Conservation (phyloP, 2,888 invertebrate species). For the Rotaria sp. region DNA sequence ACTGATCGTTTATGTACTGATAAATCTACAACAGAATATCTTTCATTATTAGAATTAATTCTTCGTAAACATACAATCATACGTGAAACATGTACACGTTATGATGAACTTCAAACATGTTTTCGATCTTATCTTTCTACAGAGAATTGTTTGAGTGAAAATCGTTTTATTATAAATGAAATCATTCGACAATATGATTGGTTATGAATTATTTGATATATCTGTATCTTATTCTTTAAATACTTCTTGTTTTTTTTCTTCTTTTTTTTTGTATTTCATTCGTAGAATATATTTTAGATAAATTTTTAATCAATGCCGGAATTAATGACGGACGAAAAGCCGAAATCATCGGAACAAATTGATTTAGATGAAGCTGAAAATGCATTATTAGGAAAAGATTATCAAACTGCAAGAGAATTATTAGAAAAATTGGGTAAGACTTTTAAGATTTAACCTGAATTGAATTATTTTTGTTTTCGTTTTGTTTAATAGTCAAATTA, state of each 20-base stretch:
- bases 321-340: neutral
- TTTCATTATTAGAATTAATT: slow-evolving; percentile 26
- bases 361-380: slow-evolving; percentile 14
- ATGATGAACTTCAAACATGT: neutral
- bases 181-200: neutral
- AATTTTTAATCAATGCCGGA: neutral
- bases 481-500: slow-evolving; percentile 49
- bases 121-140: neutral
- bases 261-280: no score
- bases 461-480: neutral
- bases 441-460: neutral
- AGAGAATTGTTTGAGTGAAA: neutral
- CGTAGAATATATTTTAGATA: no score
- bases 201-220: no score
- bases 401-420: neutral
- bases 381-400: slow-evolving; percentile 2
- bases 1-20: neutral
- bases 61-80: neutral
- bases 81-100: neutral
- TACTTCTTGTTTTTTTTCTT: no score
- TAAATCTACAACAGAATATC: neutral
- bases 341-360: neutral
- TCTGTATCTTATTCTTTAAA: no score
- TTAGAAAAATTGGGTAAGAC: slow-evolving; percentile 13
- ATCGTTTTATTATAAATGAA: neutral